Conservation (phyloP, 2,113 vertebrate species). For the Ranitomeya variabilis region DNA sequence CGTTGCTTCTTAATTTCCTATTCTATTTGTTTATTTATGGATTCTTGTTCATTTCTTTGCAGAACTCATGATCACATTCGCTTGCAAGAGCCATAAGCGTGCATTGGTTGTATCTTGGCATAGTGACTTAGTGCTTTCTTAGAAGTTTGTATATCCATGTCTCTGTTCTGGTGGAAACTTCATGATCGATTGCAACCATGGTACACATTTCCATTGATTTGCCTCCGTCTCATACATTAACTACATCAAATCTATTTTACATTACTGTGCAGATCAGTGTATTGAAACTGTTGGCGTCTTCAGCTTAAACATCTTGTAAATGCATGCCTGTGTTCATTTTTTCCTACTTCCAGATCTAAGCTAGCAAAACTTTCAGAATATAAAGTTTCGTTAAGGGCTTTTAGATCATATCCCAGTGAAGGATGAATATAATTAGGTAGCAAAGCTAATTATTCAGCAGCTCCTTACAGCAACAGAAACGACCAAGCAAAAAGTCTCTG, state of each 20-base stretch:
- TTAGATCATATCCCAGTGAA: not conserved
- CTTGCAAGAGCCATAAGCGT: conserved; percentile 75
- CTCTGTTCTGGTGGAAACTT: conserved; percentile 75
- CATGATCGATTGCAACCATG: conserved; percentile 72
- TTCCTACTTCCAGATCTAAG: not conserved
- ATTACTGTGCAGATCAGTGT: conserved; percentile 1
- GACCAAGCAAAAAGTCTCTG: not conserved
- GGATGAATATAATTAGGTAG: not conserved
- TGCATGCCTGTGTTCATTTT: not conserved
- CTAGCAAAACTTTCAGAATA: not conserved
- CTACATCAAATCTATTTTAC: conserved; percentile 31
- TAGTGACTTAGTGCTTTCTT: conserved; percentile 73
- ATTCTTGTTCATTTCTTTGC: conserved; percentile 63
- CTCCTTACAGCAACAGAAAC: not conserved
- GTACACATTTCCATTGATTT: conserved; percentile 77
- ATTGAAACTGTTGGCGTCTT: not conserved
- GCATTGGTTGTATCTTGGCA: conserved; percentile 75
- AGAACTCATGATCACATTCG: conserved; percentile 74
- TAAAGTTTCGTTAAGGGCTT: not conserved
- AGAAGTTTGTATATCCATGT: conserved; percentile 70
- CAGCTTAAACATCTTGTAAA: not conserved
- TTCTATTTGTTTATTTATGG: conserved; percentile 62
- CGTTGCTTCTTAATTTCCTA: conserved; percentile 66
- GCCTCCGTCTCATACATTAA: conserved; percentile 73
- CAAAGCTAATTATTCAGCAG: not conserved